Conservation (phyloP, 2,113 vertebrate genomes). For the Coturnix japonica region DNA sequence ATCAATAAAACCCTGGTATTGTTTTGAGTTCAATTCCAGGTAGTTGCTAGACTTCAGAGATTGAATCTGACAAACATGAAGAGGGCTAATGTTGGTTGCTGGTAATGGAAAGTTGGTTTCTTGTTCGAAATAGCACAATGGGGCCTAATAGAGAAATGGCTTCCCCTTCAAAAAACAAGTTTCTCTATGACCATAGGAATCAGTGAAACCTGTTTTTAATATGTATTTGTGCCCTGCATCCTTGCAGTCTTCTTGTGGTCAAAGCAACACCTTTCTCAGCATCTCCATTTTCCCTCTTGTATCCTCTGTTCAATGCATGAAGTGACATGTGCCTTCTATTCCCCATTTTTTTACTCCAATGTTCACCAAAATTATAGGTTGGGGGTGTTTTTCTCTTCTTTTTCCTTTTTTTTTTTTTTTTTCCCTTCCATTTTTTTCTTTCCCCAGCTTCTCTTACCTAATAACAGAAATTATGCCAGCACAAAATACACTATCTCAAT, state of each 20-base stretch:
- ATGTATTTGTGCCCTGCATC: not conserved
- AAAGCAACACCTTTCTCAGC: not conserved
- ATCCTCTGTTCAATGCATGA: not conserved
- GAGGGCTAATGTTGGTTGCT: not conserved
- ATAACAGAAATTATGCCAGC: not conserved
- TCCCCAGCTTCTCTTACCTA: not conserved
- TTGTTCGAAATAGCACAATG: constrained; percentile 42
- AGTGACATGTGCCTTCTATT: not conserved
- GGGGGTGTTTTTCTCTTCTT: not conserved
- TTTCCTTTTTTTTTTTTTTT: not conserved
- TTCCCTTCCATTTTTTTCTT: not conserved
- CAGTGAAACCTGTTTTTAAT: not conserved
- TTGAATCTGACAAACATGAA: constrained; percentile 39
- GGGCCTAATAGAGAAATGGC: constrained; percentile 24
- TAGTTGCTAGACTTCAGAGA: constrained; percentile 51
- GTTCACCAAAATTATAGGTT: not conserved
- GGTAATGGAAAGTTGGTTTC: constrained; percentile 38
- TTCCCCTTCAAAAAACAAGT: not conserved
- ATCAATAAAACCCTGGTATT: constrained; percentile 49
- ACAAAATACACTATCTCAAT: not conserved
- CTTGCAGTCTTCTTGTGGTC: not conserved
- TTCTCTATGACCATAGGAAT: not conserved
- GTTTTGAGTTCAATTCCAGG: constrained; percentile 58
- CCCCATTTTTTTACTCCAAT: not conserved
- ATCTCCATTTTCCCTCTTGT: not conserved